Evolutionary conservation across 2,113 vertebrate species (phyloP), one percentile per base, ranked within the genome.

Genomic region (Alligator sinensis): DNA sequence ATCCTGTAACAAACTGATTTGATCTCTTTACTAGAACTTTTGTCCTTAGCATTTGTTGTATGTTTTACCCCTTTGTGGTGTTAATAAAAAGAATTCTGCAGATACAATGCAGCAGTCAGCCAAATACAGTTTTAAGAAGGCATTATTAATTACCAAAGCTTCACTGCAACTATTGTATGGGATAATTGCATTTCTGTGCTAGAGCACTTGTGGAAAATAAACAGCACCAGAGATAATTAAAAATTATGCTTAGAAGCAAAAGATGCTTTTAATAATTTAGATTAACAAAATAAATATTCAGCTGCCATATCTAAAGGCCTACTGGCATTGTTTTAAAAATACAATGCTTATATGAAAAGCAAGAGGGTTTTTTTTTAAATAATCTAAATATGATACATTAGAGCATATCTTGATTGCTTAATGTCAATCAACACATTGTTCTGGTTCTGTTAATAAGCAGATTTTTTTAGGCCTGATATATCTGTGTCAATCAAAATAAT

Each of bases 221-320:
- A 63, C 17, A 88, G 4, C 54, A 68, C 30, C 28, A 82, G 92
- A 87, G 77, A 82, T 55, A 88, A 93, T 83, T 90, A 62, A 93
- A 86, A 92, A 88, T 57, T 84, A 88, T 74, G 72, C 85, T 91
- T 88, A 64, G 64, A 74, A 76, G 68, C 47, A 70, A 90, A 83
- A 55, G 70, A 89, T 57, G 34, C n/a, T 74, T 86, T 93, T 84
- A 84, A 77, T 88, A 92, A 93, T 90, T 94, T 84, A 87, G 61
- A 84, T 87, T 54, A 77, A 89, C 63, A 80, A 34, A 94, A 84
- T 59, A 90, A 93, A 86, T 92, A 91, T 89, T 89, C 85, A 91
- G 85, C 82, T 77, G 60, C 15, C 18, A 11, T 64, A 30, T 82
- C 60, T 66, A 90, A 88, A 88, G 77, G 24, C 55, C 62, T 95